Evolutionary conservation across 2,113 vertebrate species (phyloP), one percentile per base, ranked within the genome.

Genomic region (Rallus limicola): DNA sequence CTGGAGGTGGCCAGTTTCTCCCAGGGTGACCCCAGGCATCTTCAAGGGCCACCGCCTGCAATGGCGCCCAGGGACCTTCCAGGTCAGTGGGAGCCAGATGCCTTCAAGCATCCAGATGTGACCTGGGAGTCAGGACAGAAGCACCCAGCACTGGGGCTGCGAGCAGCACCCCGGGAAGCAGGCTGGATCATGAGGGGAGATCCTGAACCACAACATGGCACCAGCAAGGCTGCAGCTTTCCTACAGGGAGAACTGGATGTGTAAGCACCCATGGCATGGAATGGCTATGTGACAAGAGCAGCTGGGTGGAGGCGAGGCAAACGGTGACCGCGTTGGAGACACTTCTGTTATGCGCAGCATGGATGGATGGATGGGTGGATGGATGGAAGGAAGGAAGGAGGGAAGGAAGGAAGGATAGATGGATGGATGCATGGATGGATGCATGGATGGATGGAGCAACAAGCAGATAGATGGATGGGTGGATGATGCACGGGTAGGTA

Each of bases 201-300:
- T 36, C 67, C 36, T 11, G 1, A 68, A 42, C 53, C 20, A 0
- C 64, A 36, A 29, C 55, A 40, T 31, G 10, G 18, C 3, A 19
- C 52, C 0, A 3, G 64, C 16, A 2, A 53, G 53, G 64, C 40
- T 10, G 53, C 53, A 38, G 68, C 42, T 40, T 25, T 52, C 31
- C 42, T 13, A 7, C 14, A 52, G 34, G 16, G 16, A 48, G 38
- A 29, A 34, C 1, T 8, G 42, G 6, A 20, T 6, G 44, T 1
- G 8, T 5, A 5, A 44, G 59, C 33, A 28, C 44, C 44, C 18
- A 7, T 2, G 4, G 28, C 70, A 60, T 1, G 0, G 1, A 38
- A 24, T 21, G 4, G 44, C 1, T 5, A 16, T 0, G 17, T 9
- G 5, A 6, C 15, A 4, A 4, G 38, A 38, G 50, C 21, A 8